Conservation (phyloP, 2,113 vertebrate species). For the Cyanoderma ruficeps region DNA sequence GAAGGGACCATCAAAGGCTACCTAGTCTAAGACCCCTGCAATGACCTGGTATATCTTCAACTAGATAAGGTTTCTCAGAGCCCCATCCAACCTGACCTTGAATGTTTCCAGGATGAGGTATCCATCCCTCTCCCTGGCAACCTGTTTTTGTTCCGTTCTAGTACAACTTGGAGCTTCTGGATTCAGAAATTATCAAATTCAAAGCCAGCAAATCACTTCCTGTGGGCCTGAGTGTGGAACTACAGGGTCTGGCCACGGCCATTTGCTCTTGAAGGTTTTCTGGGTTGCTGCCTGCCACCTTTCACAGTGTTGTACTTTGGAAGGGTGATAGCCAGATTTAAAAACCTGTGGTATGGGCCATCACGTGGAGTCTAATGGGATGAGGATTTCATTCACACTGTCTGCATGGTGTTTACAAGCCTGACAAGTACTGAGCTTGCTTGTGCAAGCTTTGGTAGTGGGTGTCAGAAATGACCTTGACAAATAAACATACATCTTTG, state of each 20-base stretch:
- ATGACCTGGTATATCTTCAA: not conserved
- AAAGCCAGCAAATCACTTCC: not conserved
- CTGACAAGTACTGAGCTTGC: not conserved
- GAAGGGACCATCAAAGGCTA: not conserved
- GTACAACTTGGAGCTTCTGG: not conserved
- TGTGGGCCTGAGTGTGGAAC: not conserved
- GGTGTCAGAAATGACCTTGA: not conserved
- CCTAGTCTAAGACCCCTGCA: rapidly evolving
- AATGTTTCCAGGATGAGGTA: not conserved
- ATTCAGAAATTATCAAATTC: slow-evolving; percentile 43
- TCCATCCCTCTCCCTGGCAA: not conserved
- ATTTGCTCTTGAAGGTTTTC: not conserved
- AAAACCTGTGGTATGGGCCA: not conserved
- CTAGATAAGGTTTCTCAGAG: not conserved
- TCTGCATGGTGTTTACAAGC: not conserved
- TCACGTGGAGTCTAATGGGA: rapidly evolving
- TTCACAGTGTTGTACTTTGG: not conserved
- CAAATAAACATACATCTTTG: not conserved
- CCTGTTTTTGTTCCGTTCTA: not conserved
- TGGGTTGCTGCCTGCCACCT: not conserved
- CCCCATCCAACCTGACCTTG: not conserved
- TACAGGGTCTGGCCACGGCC: not conserved
- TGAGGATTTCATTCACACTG: not conserved
- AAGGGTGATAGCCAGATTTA: not conserved
- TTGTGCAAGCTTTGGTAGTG: not conserved